Percentiles rank a stretch among this genome's conserved stretches.
Evolutionary conservation across 1,140 invertebrate species (phyloP).

Genomic region (Drosophila mayri): DNA sequence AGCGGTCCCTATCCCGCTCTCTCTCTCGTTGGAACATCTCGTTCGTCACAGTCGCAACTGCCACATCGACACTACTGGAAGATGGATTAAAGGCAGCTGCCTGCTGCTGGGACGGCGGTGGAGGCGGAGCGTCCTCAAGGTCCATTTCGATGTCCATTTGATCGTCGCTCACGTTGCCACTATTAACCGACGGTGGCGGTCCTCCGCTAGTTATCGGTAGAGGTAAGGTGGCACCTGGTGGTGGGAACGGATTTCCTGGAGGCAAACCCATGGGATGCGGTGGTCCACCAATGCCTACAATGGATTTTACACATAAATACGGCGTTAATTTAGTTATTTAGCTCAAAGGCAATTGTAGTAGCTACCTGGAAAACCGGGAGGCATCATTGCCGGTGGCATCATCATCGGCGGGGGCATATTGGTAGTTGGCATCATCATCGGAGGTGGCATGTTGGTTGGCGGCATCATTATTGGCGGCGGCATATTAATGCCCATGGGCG

Average conservation of each 20-base stretch:
- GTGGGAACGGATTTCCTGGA: slow-evolving; percentile 85
- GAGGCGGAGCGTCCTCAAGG: slow-evolving; percentile 84
- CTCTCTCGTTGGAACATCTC: slow-evolving; percentile 63
- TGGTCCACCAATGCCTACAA: slow-evolving; percentile 85
- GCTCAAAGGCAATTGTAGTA: neutral
- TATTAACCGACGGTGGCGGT: slow-evolving; percentile 5
- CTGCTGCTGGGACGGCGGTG: slow-evolving; percentile 37
- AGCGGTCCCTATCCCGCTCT: slow-evolving; percentile 48
- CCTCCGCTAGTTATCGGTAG: slow-evolving; percentile 49
- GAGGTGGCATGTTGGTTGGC: slow-evolving; percentile 85
- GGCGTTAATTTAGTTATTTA: neutral
- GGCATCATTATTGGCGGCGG: slow-evolving; percentile 88
- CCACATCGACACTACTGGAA: slow-evolving; percentile 45
- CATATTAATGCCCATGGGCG: slow-evolving; percentile 86
- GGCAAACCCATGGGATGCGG: slow-evolving; percentile 75
- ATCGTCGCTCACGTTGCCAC: slow-evolving; percentile 86
- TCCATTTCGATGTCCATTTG: slow-evolving; percentile 89
- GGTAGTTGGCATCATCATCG: slow-evolving; percentile 85
- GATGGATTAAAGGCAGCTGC: slow-evolving; percentile 78
- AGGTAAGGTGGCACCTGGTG: slow-evolving; percentile 65
- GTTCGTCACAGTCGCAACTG: slow-evolving; percentile 45
- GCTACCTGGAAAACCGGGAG: slow-evolving; percentile 83
- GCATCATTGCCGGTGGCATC: slow-evolving; percentile 86
- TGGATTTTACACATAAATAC: slow-evolving; percentile 31
- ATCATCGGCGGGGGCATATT: slow-evolving; percentile 86